Evolutionary conservation across 2,888 invertebrate species (phyloP).

Genomic region (Cantharis rufa): DNA sequence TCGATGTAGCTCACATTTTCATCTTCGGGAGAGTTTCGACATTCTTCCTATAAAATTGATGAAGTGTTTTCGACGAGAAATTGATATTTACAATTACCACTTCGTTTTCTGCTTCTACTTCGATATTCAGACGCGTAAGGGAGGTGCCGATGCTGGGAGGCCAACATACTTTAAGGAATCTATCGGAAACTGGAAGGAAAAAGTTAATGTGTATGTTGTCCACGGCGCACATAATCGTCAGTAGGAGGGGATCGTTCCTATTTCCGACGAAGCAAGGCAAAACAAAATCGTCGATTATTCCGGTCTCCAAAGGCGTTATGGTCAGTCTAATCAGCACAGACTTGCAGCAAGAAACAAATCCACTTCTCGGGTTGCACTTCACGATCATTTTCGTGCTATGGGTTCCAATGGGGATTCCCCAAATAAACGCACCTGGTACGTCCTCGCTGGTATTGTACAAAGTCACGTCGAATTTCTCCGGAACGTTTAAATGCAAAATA

Average conservation of each 20-base stretch:
- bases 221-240: conserved; percentile 49
- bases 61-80: neutral
- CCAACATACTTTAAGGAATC: conserved; percentile 39
- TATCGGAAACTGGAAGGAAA: conserved; percentile 44
- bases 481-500: conserved; percentile 44
- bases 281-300: conserved; percentile 49
- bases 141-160: conserved; percentile 33
- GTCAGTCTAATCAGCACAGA: conserved; percentile 37
- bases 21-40: neutral
- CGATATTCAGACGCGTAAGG: neutral
- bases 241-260: conserved; percentile 38
- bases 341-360: conserved; percentile 38
- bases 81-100: neutral
- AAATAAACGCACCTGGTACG: conserved; percentile 25
- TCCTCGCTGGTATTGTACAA: conserved; percentile 44
- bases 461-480: conserved; percentile 39
- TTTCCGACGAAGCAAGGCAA: conserved; percentile 52
- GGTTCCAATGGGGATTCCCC: conserved; percentile 41
- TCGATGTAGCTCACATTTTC: neutral
- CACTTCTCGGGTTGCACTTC: conserved; percentile 35
- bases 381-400: conserved; percentile 35
- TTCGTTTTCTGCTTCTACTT: neutral
- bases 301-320: conserved; percentile 45
- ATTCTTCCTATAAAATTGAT: neutral
- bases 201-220: conserved; percentile 49